Base-by-base conservation (phyloP, 30 jellyfish, hydroid and myxozoan species). In the Cassiopea andromeda region DNA sequence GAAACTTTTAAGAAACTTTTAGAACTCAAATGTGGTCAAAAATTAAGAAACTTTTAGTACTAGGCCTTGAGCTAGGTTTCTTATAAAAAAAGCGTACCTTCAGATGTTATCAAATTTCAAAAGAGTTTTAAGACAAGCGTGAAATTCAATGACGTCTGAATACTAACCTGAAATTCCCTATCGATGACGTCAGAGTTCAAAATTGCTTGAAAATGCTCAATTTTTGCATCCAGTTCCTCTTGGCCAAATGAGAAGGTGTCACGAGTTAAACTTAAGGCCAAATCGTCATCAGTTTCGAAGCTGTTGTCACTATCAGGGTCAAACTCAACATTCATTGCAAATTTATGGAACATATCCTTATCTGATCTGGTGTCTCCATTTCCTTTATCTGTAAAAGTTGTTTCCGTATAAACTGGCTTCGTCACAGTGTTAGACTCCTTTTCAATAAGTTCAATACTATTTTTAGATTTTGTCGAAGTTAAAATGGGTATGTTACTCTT, bases 161-260 rank as follows among this genome's bases (percentile, higher is more conserved):
- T 1, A 49, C 83, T 18, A 45, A 84, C 92, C 85, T 69, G 85
- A 71, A 84, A 84, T 72, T 84, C 85, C 46, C 61, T 58, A 48
- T 85, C 93, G 60, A 85, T 58, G 38, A 16, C 64, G 57, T 85
- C 93, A n/a, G 93, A 85, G 17, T 85, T 80, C 79, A 85, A n/a
- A 18, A 85, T 85, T 46, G 87, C 13, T 77, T 85, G 80, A 61
- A 47, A 85, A 76, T 85, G 93, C 46, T 73, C 64, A 5, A 85
- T 85, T 16, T 85, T 74, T n/a, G 75, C 85, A 18, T 85, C 78
- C 48, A 85, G 7, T 66, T 85, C 87, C 6, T 49, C 78, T 10
- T 70, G 83, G 2, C 78, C 85, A 74, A 54, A n/a, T 27, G 85
- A 46, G 54, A 85, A 76, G 5, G 93, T 72, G 38, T 85, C 93